Evolutionary conservation across 2,113 vertebrate genomes (phyloP).

Genomic region (Chamaetylas fuelleborni): DNA sequence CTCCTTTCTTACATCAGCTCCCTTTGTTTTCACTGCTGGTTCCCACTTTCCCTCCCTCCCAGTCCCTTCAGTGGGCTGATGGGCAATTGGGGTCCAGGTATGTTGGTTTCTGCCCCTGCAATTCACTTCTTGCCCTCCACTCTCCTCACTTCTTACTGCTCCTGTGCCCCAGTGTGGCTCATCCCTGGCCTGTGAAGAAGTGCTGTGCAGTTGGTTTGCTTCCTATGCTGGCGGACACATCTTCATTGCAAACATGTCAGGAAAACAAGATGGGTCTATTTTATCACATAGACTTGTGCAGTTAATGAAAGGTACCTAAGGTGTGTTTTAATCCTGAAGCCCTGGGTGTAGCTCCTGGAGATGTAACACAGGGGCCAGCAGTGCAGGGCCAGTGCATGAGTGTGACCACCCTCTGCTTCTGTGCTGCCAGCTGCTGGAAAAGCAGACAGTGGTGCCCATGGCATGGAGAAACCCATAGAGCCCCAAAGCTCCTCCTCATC

Average conservation of each 20-base stretch:
- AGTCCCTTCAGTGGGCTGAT: background rate
- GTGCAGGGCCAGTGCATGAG: background rate
- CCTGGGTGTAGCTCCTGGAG: background rate
- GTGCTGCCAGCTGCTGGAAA: background rate
- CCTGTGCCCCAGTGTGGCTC: background rate
- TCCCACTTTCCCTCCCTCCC: background rate
- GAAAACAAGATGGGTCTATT: background rate
- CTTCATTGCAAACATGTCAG: background rate
- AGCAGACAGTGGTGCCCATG: fast-evolving
- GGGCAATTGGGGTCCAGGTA: background rate
- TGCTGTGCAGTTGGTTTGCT: background rate
- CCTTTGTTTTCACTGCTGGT: background rate
- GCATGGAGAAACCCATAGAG: background rate
- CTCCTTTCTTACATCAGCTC: background rate
- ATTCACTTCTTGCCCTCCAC: background rate
- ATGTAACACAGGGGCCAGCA: background rate
- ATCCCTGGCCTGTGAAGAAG: background rate
- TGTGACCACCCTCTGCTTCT: background rate
- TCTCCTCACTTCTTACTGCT: background rate
- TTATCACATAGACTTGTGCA: fast-evolving
- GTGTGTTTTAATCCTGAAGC: background rate
- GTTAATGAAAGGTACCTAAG: background rate
- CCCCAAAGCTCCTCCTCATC: background rate
- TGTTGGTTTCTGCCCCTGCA: background rate
- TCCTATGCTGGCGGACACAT: background rate